Base-by-base conservation (phyloP, 2,797 vertebrate species). In the Sphenopsis melanotis region DNA sequence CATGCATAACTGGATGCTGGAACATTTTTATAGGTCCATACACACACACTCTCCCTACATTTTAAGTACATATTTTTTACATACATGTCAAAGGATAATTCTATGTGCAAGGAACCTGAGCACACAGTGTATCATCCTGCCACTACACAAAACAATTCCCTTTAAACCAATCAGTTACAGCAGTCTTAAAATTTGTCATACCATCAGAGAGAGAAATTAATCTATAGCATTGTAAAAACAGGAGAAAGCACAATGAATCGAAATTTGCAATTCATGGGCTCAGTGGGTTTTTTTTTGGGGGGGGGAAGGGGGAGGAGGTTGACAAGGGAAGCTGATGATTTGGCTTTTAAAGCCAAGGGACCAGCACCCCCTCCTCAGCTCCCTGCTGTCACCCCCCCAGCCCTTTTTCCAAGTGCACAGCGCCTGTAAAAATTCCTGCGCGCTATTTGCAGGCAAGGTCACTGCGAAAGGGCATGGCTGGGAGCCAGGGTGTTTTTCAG, bases 391-490 rank as follows among this genome's bases (percentile, higher is more conserved):
- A 39, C 39, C 87, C 68, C 75, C 81, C 81, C 56, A 56, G 29
- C 61, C 89, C 59, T 79, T 90, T 90, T 78, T 94, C 92, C 95
- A 93, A 96, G 93, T 80, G 84, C 87, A 63, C 78, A 74, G 90
- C 41, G 95, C 96, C 95, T 95, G 89, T 96, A 97, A 96, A 98
- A 98, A 96, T 96, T 98, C 95, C 95, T 97, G 94, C 60, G 93
- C 90, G 96, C 97, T 98, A 98, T 98, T 98, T 98, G 98, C 96
- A 97, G 98, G 98, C 98, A 98, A 98, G 98, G 98, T 98, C 98
- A 98, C 89, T 78, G 94, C 79, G 96, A 98, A 97, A 98, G 98
- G 98, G 97, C 98, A 98, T 98, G 98, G 98, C 98, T 95, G 93
- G 75, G 92, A 97, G 98, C 98, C 98, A 98, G 96, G 85, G 87